Base-by-base conservation (phyloP, 2,113 vertebrate genomes). In the Tautogolabrus adspersus region DNA sequence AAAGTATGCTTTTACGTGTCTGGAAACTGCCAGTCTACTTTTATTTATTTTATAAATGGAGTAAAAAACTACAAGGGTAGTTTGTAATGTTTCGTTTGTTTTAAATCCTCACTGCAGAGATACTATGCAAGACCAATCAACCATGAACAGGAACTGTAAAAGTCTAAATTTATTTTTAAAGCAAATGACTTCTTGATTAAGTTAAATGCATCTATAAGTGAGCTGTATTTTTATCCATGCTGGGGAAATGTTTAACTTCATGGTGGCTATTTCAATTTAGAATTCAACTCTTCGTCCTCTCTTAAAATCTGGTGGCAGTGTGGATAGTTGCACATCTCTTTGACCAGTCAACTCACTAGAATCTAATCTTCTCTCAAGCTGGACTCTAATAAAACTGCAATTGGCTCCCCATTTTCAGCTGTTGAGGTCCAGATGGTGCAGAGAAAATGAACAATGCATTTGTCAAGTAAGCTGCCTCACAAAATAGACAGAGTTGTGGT, bases 401-500 rank as follows among this genome's bases (percentile, higher is more conserved):
- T 78, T 38, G 54, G 10, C 21, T 58, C 13, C 18, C 3, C 21
- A 34, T 56, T 61, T 60, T 78, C 67, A 56, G 57, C 70, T 74
- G 78, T 44, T n/a, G 23, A 44, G 12, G 40, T 63, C 30, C 83
- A 86, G 78, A 87, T 82, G 81, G 83, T 69, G 61, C 23, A 18
- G 55, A 65, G 75, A 86, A 84, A 86, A 86, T 66, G 77, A 86
- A 84, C 60, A 65, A 58, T 30, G 26, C 16, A 75, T 67, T 80
- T 66, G 70, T 80, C 64, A 81, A 64, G 75, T 62, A 59, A 42
- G 60, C 15, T n/a, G 21, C 64, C 52, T 11, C 61, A 61, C 60
- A 59, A 63, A 71, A 66, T 4, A 66, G 42, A 66, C 8, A 2
- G 38, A 26, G 18, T 21, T 54, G 64, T 75, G 66, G 40, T 34